These are phyloP conservation scores for Anoplophora glabripennis DNA, from an alignment of 1,140 invertebrate species.

Conservation along the genomic window DNA sequence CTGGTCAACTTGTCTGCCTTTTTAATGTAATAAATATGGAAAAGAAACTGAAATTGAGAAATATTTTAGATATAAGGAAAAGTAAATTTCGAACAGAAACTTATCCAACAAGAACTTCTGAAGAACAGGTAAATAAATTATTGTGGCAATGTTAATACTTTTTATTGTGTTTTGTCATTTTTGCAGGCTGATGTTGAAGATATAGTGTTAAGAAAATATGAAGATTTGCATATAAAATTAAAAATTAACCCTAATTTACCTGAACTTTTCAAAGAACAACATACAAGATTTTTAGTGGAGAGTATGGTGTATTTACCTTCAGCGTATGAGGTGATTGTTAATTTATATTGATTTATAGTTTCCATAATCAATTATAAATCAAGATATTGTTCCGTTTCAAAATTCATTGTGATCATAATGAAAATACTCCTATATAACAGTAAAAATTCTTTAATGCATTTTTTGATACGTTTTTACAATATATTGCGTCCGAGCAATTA, in stretches of 20 bases:
- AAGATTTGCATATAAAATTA: slow-evolving; percentile 25
- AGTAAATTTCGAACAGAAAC: slow-evolving; percentile 5
- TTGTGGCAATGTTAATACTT: neutral
- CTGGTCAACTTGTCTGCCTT: no score
- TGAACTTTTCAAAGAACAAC: slow-evolving; percentile 61
- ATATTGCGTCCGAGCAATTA: no score
- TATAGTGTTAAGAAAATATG: slow-evolving; percentile 32
- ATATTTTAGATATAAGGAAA: slow-evolving; percentile 6
- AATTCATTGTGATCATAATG: no score
- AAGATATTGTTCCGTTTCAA: no score
- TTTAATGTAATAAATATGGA: no score
- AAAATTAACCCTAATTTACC: slow-evolving; percentile 51
- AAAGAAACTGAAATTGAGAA: slow-evolving; percentile 1
- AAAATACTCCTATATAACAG: no score
- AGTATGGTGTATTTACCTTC: slow-evolving; percentile 65
- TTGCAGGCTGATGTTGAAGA: slow-evolving; percentile 38
- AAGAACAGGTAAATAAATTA: slow-evolving; percentile 55
- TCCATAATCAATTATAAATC: no score
- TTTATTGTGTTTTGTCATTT: neutral
- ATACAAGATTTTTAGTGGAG: slow-evolving; percentile 67
- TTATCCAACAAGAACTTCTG: slow-evolving; percentile 52
- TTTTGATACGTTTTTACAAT: no score
- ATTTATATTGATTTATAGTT: no score
- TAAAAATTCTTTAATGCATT: no score
- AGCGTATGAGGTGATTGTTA: slow-evolving; percentile 62